Percentiles rank a stretch among this genome's conserved stretches.
These are phyloP conservation scores for Tachysurus fulvidraco DNA, from an alignment of 2,113 vertebrate species.

Conservation along the genomic window DNA sequence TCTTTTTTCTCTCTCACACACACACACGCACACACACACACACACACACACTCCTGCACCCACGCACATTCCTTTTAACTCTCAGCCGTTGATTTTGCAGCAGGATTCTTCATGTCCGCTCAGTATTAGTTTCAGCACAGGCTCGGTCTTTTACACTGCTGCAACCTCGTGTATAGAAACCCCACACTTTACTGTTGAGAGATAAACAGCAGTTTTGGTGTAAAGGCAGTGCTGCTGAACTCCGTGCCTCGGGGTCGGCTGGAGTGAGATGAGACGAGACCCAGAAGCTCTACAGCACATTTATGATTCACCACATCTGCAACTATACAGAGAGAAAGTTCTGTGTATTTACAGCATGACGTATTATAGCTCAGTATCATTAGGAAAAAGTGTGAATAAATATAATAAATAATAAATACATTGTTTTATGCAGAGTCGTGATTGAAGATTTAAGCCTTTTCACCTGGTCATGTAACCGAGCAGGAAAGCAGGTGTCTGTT, in stretches of 20 bases:
- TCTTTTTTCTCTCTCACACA: neutral
- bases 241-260: neutral
- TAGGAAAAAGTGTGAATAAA: neutral
- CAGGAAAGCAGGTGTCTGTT: neutral
- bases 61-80: conserved; percentile 40
- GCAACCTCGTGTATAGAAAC: neutral
- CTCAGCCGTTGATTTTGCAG: conserved; percentile 5
- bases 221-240: neutral
- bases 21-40: conserved; percentile 13
- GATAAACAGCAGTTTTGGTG: neutral
- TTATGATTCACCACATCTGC: neutral
- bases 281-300: neutral
- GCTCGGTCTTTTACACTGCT: neutral
- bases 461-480: neutral
- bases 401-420: neutral
- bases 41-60: conserved; percentile 18
- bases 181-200: neutral
- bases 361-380: neutral
- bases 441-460: neutral
- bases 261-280: neutral
- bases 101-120: neutral
- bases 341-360: neutral
- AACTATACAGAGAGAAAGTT: neutral
- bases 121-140: neutral
- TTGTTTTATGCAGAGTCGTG: no score